These are phyloP conservation scores for Bothrops alternatus DNA, from an alignment of 2,797 vertebrate genomes.

Conservation along the genomic window DNA sequence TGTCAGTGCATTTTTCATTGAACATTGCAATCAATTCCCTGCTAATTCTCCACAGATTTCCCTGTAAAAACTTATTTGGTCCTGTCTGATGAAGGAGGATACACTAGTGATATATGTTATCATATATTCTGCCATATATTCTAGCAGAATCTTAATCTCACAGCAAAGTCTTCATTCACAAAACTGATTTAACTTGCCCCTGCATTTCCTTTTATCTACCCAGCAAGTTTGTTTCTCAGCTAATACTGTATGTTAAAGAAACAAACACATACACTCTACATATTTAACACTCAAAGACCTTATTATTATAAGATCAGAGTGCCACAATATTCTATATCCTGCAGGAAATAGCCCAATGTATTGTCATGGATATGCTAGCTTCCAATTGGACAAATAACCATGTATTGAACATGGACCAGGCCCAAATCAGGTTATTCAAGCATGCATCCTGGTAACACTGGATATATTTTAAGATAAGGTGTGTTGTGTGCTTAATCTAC, in stretches of 20 bases:
- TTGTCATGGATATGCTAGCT: background rate
- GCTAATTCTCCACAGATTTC: background rate
- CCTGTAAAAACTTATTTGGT: background rate
- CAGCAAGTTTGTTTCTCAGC: background rate
- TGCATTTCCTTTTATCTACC: background rate
- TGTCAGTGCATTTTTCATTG: background rate
- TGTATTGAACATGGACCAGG: background rate
- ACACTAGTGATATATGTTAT: background rate
- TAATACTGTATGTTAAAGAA: background rate
- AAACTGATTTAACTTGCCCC: background rate
- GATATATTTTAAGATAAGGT: background rate
- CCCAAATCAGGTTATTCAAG: background rate
- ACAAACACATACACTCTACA: background rate
- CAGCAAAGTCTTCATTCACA: background rate
- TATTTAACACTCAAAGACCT: background rate
- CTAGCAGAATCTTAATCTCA: background rate
- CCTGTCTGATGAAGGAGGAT: background rate
- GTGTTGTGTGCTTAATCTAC: background rate
- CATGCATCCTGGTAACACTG: background rate
- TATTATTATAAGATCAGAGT: background rate
- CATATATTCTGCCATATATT: background rate
- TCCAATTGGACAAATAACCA: background rate
- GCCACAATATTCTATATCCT: background rate
- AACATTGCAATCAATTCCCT: no score
- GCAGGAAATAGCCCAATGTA: background rate